phyloP scores from a whole-genome alignment of 2,888 invertebrate genomes.

The Drosophila buzzatii region DNA sequence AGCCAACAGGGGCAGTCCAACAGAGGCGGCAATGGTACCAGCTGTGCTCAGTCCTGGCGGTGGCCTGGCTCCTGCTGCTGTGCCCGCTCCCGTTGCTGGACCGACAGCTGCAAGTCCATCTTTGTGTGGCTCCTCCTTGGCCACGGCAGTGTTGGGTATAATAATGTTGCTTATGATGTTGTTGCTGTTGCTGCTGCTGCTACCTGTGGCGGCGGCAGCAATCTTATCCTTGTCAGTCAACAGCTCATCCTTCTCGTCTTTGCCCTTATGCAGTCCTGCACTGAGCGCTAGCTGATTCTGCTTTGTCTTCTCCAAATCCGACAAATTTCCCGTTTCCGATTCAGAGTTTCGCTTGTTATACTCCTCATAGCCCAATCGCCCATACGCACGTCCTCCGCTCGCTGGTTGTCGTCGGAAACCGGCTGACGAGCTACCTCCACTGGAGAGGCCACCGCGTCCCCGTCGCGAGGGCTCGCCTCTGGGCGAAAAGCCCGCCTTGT shows the following conservation, averaged over 20 bases:
- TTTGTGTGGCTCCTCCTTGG: conserved; percentile 62
- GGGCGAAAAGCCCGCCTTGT: conserved; percentile 92
- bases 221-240: conserved; percentile 66
- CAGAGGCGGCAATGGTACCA: conserved; percentile 41
- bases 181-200: conserved; percentile 51
- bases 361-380: conserved; percentile 80
- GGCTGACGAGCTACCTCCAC: conserved; percentile 81
- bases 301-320: conserved; percentile 88
- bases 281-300: conserved; percentile 89
- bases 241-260: conserved; percentile 60
- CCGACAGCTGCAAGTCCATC: conserved; percentile 19
- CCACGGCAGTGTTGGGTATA: conserved; percentile 68
- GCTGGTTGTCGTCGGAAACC: conserved; percentile 82
- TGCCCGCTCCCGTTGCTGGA: conserved; percentile 11
- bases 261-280: conserved; percentile 87
- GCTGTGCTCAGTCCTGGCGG: conserved; percentile 68
- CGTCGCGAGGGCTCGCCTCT: conserved; percentile 95
- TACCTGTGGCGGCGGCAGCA: conserved; percentile 19
- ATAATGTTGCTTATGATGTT: conserved; percentile 51
- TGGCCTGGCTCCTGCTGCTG: conserved; percentile 37
- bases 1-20: conserved; percentile 30
- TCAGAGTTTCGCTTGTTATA: conserved; percentile 79
- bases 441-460: conserved; percentile 88
- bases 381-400: conserved; percentile 68
- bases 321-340: conserved; percentile 66